phyloP scores from a whole-genome alignment of 2,888 invertebrate species.

The Zhuqinia jingwanae region DNA sequence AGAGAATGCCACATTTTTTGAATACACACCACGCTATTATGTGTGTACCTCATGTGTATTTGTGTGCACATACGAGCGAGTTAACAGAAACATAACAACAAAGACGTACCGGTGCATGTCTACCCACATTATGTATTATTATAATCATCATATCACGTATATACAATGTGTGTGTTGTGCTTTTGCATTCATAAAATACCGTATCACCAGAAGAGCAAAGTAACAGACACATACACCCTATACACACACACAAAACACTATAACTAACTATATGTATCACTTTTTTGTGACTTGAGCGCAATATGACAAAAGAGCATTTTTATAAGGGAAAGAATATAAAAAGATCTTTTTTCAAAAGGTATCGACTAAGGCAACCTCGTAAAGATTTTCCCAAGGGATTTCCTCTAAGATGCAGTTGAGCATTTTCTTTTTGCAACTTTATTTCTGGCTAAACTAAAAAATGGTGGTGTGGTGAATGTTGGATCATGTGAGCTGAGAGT shows the following conservation, averaged over 20 bases:
- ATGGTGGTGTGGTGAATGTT: slow-evolving; percentile 1
- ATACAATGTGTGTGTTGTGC: too few species aligned
- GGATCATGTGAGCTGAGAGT: neutral
- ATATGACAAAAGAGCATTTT: slow-evolving; percentile 47
- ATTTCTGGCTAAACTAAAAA: neutral
- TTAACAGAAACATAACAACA: slow-evolving; percentile 21
- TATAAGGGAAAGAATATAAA: slow-evolving; percentile 35
- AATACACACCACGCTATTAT: slow-evolving; percentile 26
- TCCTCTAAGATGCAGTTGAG: slow-evolving; percentile 47
- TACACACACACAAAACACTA: too few species aligned
- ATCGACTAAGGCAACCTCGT: slow-evolving; percentile 59
- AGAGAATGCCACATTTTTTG: slow-evolving; percentile 21
- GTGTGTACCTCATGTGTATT: neutral
- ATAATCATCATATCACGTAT: slow-evolving; percentile 45
- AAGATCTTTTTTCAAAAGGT: slow-evolving; percentile 51
- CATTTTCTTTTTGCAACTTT: slow-evolving; percentile 33
- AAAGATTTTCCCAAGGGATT: slow-evolving; percentile 64
- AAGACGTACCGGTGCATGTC: too few species aligned
- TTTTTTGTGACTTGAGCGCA: neutral
- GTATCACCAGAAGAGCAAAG: neutral
- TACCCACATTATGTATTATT: slow-evolving; percentile 5
- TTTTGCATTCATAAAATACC: neutral
- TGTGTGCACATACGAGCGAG: neutral
- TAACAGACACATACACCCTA: neutral
- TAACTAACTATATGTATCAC: neutral